Evolutionary conservation across 2,113 vertebrate species (phyloP).

Genomic region (Numenius arquata): DNA sequence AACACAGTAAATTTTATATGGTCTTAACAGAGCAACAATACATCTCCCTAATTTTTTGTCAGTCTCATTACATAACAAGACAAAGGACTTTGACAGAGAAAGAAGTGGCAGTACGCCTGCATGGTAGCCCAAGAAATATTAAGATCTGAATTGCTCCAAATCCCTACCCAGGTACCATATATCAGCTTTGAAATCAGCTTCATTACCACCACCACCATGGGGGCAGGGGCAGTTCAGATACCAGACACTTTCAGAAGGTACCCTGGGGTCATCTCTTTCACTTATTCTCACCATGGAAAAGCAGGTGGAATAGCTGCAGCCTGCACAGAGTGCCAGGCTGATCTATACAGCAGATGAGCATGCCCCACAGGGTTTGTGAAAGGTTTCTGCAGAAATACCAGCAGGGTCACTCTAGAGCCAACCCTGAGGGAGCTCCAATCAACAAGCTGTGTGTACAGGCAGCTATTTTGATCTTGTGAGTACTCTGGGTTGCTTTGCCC

Average conservation of each 20-base stretch:
- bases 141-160: background rate
- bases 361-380: background rate
- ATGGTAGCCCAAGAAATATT: background rate
- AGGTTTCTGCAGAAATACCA: background rate
- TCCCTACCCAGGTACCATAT: background rate
- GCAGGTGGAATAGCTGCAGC: background rate
- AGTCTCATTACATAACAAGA: background rate
- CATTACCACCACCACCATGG: background rate
- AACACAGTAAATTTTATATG: background rate
- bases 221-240: background rate
- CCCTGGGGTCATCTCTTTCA: background rate
- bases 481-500: background rate
- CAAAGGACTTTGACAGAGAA: background rate
- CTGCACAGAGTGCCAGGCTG: background rate
- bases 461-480: background rate
- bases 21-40: background rate
- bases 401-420: background rate
- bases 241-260: background rate
- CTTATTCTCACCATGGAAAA: background rate
- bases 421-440: background rate
- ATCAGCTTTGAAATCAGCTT: background rate
- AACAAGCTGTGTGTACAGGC: background rate
- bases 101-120: background rate
- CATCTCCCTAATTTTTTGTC: background rate
- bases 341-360: background rate